A percentile compares a stretch with the other conserved stretches of the same genome.
Evolutionary conservation across 1,140 invertebrate genomes (phyloP).

Genomic region (Lordiphosa mommai): DNA sequence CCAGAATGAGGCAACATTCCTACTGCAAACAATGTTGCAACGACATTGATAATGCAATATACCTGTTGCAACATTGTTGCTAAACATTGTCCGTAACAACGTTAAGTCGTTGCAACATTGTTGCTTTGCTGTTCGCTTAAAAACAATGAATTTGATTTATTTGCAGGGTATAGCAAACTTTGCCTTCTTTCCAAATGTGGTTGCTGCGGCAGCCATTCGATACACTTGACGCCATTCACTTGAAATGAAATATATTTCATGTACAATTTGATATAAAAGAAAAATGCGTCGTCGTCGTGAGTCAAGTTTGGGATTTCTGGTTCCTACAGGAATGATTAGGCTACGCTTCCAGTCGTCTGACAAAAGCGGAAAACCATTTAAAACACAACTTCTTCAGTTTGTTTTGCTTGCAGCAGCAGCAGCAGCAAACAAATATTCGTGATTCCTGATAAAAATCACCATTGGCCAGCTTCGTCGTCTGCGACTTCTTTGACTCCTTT

Average conservation of each 20-base stretch:
- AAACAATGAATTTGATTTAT: conserved; percentile 1
- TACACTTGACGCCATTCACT: conserved; percentile 62
- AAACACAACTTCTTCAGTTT: conserved; percentile 71
- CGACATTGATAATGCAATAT: too few relatives aligned
- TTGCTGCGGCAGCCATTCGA: conserved; percentile 45
- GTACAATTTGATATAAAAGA: conserved; percentile 20
- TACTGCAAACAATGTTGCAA: too few relatives aligned
- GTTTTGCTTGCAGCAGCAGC: conserved; percentile 28
- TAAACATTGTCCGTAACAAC: too few relatives aligned
- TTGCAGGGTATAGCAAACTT: not conserved
- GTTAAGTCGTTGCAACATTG: too few relatives aligned
- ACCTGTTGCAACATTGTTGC: too few relatives aligned
- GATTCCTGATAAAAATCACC: conserved; percentile 78
- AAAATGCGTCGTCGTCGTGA: conserved; percentile 76
- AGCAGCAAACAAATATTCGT: conserved; percentile 76
- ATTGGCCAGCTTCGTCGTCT: conserved; percentile 37
- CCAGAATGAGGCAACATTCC: too few relatives aligned
- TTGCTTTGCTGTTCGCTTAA: too few relatives aligned
- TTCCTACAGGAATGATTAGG: conserved; percentile 44
- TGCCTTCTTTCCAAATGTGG: not conserved
- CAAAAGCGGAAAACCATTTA: conserved; percentile 38
- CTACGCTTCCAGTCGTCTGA: not conserved
- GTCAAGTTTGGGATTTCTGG: conserved; percentile 70
- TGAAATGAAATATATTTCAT: conserved; percentile 58
- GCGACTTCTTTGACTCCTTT: conserved; percentile 36